phyloP scores from a whole-genome alignment of 2,888 invertebrate genomes.

The Adineta ricciae region DNA sequence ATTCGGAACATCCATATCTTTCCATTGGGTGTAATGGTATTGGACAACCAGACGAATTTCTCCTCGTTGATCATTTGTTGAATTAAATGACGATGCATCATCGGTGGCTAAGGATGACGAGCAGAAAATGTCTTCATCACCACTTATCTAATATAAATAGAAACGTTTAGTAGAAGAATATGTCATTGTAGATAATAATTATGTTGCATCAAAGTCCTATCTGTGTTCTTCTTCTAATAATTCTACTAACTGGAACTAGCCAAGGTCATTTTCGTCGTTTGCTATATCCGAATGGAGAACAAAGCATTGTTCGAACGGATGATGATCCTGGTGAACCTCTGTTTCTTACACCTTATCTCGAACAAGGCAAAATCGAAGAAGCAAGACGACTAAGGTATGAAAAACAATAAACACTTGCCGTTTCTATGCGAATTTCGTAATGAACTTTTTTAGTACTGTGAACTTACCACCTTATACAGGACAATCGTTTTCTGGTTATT shows the following conservation, averaged over 20 bases:
- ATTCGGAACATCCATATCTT: constrained; percentile 6
- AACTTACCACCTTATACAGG: not conserved
- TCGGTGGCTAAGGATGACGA: not conserved
- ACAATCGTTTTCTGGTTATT: constrained; percentile 60
- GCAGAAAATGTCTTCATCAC: not conserved
- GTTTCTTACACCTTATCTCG: constrained; percentile 65
- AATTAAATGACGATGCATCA: not conserved
- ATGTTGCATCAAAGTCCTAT: not conserved
- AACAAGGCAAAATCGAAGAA: constrained; percentile 61
- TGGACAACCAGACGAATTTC: not conserved
- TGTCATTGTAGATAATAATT: not conserved
- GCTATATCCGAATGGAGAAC: not conserved
- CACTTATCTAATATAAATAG: not conserved
- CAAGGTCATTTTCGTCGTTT: not conserved
- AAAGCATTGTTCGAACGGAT: not conserved
- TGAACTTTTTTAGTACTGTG: not conserved
- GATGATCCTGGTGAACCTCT: constrained; percentile 58
- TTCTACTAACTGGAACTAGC: not conserved
- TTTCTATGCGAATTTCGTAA: too few species aligned
- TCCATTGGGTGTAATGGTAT: constrained; percentile 17
- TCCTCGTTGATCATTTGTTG: not conserved
- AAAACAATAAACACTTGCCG: not conserved
- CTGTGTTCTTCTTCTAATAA: not conserved
- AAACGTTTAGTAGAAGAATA: not conserved
- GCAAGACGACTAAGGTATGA: constrained; percentile 32